A percentile compares a stretch with the other conserved stretches of the same genome.
phyloP scores from a whole-genome alignment of 2,113 vertebrate genomes.

The Notechis scutatus region DNA sequence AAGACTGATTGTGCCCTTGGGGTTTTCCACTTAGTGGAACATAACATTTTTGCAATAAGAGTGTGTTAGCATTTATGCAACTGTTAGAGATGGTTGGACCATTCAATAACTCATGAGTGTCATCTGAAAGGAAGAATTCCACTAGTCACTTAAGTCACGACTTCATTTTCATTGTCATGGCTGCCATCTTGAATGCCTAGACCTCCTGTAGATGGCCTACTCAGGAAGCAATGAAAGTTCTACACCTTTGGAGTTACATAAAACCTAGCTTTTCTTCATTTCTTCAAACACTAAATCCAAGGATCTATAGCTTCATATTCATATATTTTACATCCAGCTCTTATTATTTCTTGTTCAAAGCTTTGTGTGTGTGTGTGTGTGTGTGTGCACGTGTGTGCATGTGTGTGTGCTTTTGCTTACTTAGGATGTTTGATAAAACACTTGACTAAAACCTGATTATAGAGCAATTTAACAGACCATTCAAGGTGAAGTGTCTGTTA shows the following conservation, averaged over 20 bases:
- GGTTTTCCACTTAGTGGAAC: slow-evolving; percentile 39
- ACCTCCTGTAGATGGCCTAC: neutral
- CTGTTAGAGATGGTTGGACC: neutral
- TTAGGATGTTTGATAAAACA: neutral
- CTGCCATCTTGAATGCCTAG: neutral
- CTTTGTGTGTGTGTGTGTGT: neutral
- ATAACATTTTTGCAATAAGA: slow-evolving; percentile 12
- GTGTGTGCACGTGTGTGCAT: no score
- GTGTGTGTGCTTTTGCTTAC: neutral
- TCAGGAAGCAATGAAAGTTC: neutral
- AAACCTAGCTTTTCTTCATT: neutral
- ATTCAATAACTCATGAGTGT: neutral
- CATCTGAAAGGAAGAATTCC: neutral
- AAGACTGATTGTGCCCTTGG: slow-evolving; percentile 13
- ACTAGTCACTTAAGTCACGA: neutral
- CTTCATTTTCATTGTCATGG: neutral
- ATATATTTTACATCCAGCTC: neutral
- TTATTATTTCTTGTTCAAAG: neutral
- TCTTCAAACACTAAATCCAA: neutral
- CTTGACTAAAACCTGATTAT: neutral
- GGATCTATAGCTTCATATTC: neutral
- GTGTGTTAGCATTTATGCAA: neutral
- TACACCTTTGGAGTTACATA: neutral
- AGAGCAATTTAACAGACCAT: neutral
- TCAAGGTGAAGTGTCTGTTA: neutral